A percentile compares a stretch with the other conserved stretches of the same genome.
These are phyloP conservation scores for Panthera leo DNA, from an alignment of 2,113 vertebrate species.

Conservation along the genomic window DNA sequence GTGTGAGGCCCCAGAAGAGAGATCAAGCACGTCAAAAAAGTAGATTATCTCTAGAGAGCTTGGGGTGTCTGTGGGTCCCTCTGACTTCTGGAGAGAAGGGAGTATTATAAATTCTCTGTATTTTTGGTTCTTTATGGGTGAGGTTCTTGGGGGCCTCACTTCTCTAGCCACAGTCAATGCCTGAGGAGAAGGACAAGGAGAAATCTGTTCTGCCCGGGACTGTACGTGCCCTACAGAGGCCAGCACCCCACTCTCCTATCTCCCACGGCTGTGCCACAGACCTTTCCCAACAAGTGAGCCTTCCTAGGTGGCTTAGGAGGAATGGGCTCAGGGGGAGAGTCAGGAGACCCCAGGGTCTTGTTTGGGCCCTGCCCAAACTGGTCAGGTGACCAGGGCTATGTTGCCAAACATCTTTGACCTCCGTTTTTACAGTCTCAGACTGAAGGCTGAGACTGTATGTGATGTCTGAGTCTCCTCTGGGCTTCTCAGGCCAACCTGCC, in stretches of 20 bases:
- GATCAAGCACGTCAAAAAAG: constrained; percentile 10
- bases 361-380: neutral
- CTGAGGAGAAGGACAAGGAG: neutral
- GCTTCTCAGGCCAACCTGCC: neutral
- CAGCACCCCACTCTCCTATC: neutral
- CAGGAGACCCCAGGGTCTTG: neutral
- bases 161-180: neutral
- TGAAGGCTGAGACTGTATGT: neutral
- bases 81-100: constrained; percentile 28
- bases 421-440: neutral
- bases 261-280: neutral
- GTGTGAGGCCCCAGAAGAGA: neutral
- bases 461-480: neutral
- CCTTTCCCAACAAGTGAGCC: constrained; percentile 13
- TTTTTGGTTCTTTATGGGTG: neutral
- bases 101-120: neutral
- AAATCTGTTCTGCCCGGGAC: neutral
- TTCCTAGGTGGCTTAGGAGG: neutral
- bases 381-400: neutral
- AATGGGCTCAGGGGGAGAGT: neutral
- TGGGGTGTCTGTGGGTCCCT: neutral
- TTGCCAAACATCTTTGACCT: neutral
- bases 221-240: neutral
- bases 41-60: neutral
- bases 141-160: neutral